phyloP scores from a whole-genome alignment of 2,113 vertebrate genomes.

The Ictidomys tridecemlineatus region DNA sequence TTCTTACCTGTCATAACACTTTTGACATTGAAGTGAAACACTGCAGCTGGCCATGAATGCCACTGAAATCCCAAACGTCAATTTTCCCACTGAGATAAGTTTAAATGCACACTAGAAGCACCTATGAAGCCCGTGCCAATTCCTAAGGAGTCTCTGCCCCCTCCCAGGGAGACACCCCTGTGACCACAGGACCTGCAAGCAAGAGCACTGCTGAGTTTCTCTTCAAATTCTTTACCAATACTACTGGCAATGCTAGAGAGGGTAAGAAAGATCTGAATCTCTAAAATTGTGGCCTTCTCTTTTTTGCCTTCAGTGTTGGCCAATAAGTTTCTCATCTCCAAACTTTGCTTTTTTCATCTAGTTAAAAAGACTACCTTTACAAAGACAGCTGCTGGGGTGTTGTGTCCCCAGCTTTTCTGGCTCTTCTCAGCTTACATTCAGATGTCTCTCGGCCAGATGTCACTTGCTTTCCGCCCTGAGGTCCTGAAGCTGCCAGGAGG shows the following conservation, averaged over 20 bases:
- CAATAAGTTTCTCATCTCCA: background rate
- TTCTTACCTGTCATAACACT: no score
- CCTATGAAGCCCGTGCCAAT: rapidly evolving
- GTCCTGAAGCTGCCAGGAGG: no score
- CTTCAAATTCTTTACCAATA: background rate
- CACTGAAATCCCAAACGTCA: background rate
- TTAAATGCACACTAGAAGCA: background rate
- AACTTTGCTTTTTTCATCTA: background rate
- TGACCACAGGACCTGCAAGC: background rate
- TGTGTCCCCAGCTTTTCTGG: background rate
- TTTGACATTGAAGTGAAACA: rapidly evolving
- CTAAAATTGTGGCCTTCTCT: background rate
- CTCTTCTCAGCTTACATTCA: rapidly evolving
- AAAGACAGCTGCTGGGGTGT: background rate
- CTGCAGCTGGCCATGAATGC: rapidly evolving
- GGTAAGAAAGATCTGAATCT: rapidly evolving
- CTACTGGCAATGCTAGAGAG: background rate
- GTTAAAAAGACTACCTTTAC: background rate
- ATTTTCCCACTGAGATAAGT: background rate
- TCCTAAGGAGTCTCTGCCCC: rapidly evolving
- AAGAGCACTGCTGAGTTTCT: background rate
- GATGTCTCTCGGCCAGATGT: no score
- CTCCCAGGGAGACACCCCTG: rapidly evolving
- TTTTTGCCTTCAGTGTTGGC: background rate
- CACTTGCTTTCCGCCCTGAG: background rate